Conservation (phyloP, 2,888 invertebrate species). For the Tanypteryx hageni region DNA sequence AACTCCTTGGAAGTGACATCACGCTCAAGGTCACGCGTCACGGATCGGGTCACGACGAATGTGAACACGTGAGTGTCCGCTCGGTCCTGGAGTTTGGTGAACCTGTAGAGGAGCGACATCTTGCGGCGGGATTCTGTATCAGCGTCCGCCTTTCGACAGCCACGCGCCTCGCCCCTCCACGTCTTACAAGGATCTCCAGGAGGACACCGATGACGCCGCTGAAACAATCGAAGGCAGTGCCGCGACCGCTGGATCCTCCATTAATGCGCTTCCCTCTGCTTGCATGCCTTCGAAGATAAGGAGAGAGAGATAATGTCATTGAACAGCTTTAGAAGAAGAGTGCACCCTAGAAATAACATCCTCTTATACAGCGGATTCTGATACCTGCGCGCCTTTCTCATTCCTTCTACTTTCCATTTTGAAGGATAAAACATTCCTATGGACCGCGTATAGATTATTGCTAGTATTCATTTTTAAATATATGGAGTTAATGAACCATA, state of each 20-base stretch:
- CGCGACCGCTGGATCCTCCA: background rate
- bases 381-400: no score
- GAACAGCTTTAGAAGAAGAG: background rate
- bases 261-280: slow-evolving; percentile 2
- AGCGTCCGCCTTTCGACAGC: background rate
- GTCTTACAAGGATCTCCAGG: slow-evolving; percentile 69
- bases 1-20: slow-evolving; percentile 90
- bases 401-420: no score
- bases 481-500: no score
- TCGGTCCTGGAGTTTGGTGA: slow-evolving; percentile 89
- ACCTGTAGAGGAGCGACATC: slow-evolving; percentile 88
- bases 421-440: no score
- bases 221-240: background rate
- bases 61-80: slow-evolving; percentile 90
- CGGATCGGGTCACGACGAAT: slow-evolving; percentile 87
- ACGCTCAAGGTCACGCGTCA: slow-evolving; percentile 86
- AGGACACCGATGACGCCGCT: slow-evolving; percentile 19
- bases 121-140: background rate
- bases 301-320: background rate
- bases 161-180: background rate
- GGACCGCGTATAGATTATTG: no score
- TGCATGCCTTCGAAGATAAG: background rate
- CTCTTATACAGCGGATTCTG: no score
- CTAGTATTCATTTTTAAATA: no score
- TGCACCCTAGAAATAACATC: no score